These are phyloP conservation scores for Desmodus rotundus DNA, from an alignment of 2,113 vertebrate species.

Conservation along the genomic window DNA sequence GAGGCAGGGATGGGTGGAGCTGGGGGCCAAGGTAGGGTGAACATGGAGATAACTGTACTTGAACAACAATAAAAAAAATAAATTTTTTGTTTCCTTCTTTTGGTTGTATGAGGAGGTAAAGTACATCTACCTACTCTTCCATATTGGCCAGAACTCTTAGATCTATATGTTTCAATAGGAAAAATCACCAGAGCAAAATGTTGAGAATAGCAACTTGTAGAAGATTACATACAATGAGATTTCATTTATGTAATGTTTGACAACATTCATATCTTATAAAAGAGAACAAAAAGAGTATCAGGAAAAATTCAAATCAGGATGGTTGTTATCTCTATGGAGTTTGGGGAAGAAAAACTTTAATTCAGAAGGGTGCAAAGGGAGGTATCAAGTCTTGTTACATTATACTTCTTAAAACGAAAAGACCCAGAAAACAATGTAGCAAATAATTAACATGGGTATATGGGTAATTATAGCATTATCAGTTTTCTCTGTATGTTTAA, in stretches of 20 bases:
- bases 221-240: not conserved
- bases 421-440: not conserved
- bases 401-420: not conserved
- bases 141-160: not conserved
- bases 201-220: not conserved
- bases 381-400: not conserved
- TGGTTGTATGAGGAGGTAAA: no score
- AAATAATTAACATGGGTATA: not conserved
- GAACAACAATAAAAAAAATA: no score
- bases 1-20: no score
- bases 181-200: not conserved
- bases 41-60: no score
- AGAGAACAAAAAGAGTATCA: not conserved
- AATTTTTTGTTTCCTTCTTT: no score
- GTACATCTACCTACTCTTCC: no score
- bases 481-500: not conserved
- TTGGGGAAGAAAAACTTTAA: not conserved
- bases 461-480: not conserved
- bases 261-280: not conserved
- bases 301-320: constrained; percentile 11
- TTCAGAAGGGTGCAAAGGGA: not conserved
- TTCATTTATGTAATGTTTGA: not conserved
- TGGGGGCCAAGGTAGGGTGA: no score
- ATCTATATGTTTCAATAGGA: not conserved
- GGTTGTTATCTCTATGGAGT: not conserved